These are phyloP conservation scores for Microdon myrmicae DNA, from an alignment of 2,888 invertebrate genomes.

Conservation along the genomic window DNA sequence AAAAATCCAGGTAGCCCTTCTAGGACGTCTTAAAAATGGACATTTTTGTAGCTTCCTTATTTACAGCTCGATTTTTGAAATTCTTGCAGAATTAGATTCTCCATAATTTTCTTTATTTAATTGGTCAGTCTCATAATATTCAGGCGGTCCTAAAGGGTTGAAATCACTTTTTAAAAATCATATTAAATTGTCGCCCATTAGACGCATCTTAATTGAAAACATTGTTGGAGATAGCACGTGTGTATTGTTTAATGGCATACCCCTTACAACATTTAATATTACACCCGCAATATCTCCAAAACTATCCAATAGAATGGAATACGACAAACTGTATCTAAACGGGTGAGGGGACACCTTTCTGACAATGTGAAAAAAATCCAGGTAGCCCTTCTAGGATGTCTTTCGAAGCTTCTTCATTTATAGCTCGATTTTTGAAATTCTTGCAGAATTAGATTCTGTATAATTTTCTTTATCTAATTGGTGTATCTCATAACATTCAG, in stretches of 20 bases:
- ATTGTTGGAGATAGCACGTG: too few species aligned
- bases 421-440: slow-evolving; percentile 18
- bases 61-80: slow-evolving; percentile 8
- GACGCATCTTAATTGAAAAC: slow-evolving; percentile 6
- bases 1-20: not conserved
- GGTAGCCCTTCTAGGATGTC: slow-evolving; percentile 3
- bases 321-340: slow-evolving; percentile 11
- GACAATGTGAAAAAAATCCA: not conserved
- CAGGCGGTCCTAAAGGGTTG: slow-evolving; percentile 22
- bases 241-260: too few species aligned
- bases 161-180: slow-evolving; percentile 61
- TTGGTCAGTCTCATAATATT: slow-evolving; percentile 13
- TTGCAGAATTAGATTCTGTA: slow-evolving; percentile 25
- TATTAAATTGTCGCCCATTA: slow-evolving; percentile 57
- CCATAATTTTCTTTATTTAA: slow-evolving; percentile 13
- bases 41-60: slow-evolving; percentile 12
- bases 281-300: not conserved
- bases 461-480: slow-evolving; percentile 13
- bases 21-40: slow-evolving; percentile 7
- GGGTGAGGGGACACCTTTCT: slow-evolving; percentile 3
- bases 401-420: not conserved
- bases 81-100: slow-evolving; percentile 30
- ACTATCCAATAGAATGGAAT: not conserved
- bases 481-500: slow-evolving; percentile 12
- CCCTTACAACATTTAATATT: slow-evolving; percentile 3